Base-by-base conservation (phyloP, 2,888 invertebrate genomes). In the Mamestra brassicae region DNA sequence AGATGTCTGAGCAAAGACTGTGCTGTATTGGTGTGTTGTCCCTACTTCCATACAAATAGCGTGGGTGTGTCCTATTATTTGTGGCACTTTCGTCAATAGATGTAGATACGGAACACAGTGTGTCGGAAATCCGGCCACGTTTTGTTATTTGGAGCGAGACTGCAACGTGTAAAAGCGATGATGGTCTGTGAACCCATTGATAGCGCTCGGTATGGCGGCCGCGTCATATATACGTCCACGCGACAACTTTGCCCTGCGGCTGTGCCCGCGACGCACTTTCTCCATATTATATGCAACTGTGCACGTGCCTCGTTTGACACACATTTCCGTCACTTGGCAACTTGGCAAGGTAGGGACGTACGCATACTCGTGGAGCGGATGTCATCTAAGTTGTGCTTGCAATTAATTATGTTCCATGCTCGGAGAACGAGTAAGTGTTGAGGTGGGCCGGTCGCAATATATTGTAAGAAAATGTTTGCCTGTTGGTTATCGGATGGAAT, bases 91-190 rank as follows among this genome's bases (percentile, higher is more conserved):
- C 81, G 71, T 84, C 82, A 81, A 79, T 85, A 81, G 78, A 85
- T 85, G 85, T 88, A 88, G 86, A 86, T 89, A 88, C 88, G 72
- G 81, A 77, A 85, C 74, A 86, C 80, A 87, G 78, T 77, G 85
- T 86, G 89, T 94, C 93, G 95, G 95, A 95, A 92, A 95, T 96
- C 95, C 95, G 95, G 95, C 90, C 90, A 92, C 92, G 91, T 91
- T 89, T 92, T 90, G 90, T 91, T 93, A 94, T 95, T 93, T 93
- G 92, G 95, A 95, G 94, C 94, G 94, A 91, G 92, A 94, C 94
- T 92, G 90, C 89, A 92, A 88, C 92, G 92, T 91, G 93, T 92
- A 92, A 91, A 93, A 92, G 91, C 92, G 90, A 90, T 87, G 92
- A 90, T 92, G 92, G 92, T 89, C 89, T 92, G 92, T 92, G 93